Evolutionary conservation across 2,113 vertebrate genomes (phyloP), one percentile per base, ranked within the genome.

Genomic region (Tenebrosternarchus preto): DNA sequence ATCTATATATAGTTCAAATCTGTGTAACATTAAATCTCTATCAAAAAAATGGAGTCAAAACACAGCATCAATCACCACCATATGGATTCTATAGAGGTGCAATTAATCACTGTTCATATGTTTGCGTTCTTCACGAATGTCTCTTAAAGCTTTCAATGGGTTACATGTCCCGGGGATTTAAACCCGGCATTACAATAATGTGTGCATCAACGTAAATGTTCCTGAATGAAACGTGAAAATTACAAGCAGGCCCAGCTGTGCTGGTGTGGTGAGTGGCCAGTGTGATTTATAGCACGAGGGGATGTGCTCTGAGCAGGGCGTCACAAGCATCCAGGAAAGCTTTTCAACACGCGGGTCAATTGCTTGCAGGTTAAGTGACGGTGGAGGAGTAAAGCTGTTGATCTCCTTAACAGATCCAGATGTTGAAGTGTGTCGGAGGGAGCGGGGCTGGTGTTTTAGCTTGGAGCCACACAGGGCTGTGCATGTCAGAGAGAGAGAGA

Each of bases 281-380:
- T 39, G 61, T 86, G 91, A 92, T 88, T 90, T 88, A 91, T 82
- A 75, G 83, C 69, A 67, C 39, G 9, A 33, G 17, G 76, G 84
- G 76, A 82, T 25, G 53, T 69, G 77, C 88, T 87, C 83, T 83
- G 84, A 83, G 80, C 39, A 57, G 63, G 63, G 83, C 55, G 78
- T 59, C 76, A 5, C 64, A 67, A 86, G 87, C 67, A 81, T 88
- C 85, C 87, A 86, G 89, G 80, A 88, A 84, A 88, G 87, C 69
- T 76, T 92, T 91, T 91, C 87, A 91, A 87, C 91, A 91, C 88
- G 83, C 85, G 85, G 85, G 86, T 90, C 85, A 87, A 84, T 86
- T 85, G 85, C 89, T 90, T 86, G 82, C 88, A 91, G 87, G 88
- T 91, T 93, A 90, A 91, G 90, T 89, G 88, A 87, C 85, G 86